Conservation (phyloP, 1,140 invertebrate genomes). For the Danaus plexippus region DNA sequence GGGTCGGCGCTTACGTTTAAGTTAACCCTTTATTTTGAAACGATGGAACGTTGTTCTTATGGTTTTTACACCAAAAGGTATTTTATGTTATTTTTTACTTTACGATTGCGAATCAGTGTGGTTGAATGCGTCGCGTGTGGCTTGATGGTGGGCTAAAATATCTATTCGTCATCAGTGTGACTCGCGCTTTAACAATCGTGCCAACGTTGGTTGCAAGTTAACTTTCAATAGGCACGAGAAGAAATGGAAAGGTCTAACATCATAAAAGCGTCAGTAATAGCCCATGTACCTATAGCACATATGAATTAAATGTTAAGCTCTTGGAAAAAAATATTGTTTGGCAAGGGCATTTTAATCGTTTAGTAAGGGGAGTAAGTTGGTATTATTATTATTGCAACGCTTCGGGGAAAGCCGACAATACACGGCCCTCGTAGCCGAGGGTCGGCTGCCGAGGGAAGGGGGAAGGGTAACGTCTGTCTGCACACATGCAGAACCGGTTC, state of each 20-base stretch:
- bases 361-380: constrained; percentile 35
- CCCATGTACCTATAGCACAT: no score
- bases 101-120: constrained; percentile 56
- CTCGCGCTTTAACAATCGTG: constrained; percentile 23
- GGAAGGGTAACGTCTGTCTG: constrained; percentile 64
- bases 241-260: no score
- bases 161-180: constrained; percentile 28
- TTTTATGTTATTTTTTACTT: constrained; percentile 71
- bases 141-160: constrained; percentile 31
- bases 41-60: constrained; percentile 71
- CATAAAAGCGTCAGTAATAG: no score
- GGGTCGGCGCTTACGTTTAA: constrained; percentile 67
- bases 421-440: constrained; percentile 59
- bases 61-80: constrained; percentile 72
- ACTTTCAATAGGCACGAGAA: constrained; percentile 1
- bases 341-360: constrained; percentile 30
- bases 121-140: constrained; percentile 64
- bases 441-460: constrained; percentile 60
- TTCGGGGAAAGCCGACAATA: constrained; percentile 61
- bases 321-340: constrained; percentile 22
- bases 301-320: background rate
- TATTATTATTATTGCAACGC: constrained; percentile 68
- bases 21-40: constrained; percentile 70
- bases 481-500: constrained; percentile 71
- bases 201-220: constrained; percentile 22